Percentiles rank a stretch among this genome's conserved stretches.
Conservation (phyloP, 2,888 invertebrate genomes). For the Catocala sponsa region DNA sequence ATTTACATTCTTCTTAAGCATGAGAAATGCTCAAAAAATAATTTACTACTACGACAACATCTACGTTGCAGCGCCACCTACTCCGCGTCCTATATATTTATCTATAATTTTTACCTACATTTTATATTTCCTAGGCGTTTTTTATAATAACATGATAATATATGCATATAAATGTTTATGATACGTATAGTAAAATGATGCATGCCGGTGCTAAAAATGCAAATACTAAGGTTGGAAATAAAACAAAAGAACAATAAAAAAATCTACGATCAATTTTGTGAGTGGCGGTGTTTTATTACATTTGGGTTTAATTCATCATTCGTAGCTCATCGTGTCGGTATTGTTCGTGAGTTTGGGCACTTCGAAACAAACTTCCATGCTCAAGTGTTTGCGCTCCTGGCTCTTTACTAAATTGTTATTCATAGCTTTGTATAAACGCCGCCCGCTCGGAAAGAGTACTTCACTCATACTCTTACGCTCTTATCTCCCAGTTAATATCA, state of each 20-base stretch:
- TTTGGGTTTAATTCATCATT: slow-evolving; percentile 61
- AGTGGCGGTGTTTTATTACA: slow-evolving; percentile 52
- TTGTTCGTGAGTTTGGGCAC: slow-evolving; percentile 85
- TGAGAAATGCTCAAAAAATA: too few species aligned
- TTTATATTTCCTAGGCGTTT: too few species aligned
- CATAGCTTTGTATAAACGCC: slow-evolving; percentile 85
- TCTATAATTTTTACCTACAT: too few species aligned
- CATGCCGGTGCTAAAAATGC: background rate
- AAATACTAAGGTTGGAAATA: slow-evolving; percentile 4
- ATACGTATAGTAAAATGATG: too few species aligned
- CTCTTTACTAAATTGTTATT: slow-evolving; percentile 87
- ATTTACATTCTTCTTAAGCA: too few species aligned
- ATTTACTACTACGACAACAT: too few species aligned
- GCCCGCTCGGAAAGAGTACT: slow-evolving; percentile 80
- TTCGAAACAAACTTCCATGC: slow-evolving; percentile 83
- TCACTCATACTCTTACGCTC: slow-evolving; percentile 72
- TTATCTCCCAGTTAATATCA: slow-evolving; percentile 80
- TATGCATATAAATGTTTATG: too few species aligned
- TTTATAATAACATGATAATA: too few species aligned
- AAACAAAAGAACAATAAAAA: slow-evolving; percentile 20
- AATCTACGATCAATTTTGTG: slow-evolving; percentile 26
- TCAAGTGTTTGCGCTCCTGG: slow-evolving; percentile 84
- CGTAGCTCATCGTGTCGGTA: slow-evolving; percentile 74
- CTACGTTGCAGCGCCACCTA: too few species aligned
- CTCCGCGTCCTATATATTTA: too few species aligned